phyloP scores from a whole-genome alignment of 2,113 vertebrate species.

The Mormyrus iriodes region DNA sequence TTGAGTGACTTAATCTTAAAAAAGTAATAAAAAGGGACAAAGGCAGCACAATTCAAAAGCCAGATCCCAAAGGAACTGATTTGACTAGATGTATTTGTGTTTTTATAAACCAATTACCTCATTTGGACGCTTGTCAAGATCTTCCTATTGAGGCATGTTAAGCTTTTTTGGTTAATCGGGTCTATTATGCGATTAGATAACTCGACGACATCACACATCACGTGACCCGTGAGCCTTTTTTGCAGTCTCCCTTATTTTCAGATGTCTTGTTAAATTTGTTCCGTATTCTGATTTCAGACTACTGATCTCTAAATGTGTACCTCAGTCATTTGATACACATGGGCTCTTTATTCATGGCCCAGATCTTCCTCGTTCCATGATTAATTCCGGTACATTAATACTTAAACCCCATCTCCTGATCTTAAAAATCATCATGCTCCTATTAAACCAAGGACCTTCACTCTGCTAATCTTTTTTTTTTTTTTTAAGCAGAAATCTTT shows the following conservation, averaged over 20 bases:
- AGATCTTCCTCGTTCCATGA: neutral
- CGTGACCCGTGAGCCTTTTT: neutral
- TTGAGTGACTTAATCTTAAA: neutral
- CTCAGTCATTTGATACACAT: constrained; percentile 1
- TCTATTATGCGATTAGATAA: constrained; percentile 1
- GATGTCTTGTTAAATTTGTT: neutral
- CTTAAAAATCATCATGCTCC: constrained; percentile 9
- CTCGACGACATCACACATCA: neutral
- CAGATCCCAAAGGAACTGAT: neutral
- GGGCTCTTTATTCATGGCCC: neutral
- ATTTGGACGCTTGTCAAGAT: neutral
- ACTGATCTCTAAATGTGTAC: constrained; percentile 3
- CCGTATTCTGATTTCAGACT: neutral
- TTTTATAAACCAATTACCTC: neutral
- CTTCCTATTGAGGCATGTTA: neutral
- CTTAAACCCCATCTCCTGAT: neutral
- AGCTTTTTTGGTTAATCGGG: neutral
- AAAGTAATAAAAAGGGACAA: neutral
- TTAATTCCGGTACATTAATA: neutral
- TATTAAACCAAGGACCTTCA: neutral
- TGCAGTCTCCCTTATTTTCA: neutral
- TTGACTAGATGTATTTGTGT: neutral
- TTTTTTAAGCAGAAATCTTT: neutral
- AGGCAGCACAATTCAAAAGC: neutral
- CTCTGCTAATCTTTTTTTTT: neutral